Base-by-base conservation (phyloP, 2,797 vertebrate genomes). In the Sebastes cheni region DNA sequence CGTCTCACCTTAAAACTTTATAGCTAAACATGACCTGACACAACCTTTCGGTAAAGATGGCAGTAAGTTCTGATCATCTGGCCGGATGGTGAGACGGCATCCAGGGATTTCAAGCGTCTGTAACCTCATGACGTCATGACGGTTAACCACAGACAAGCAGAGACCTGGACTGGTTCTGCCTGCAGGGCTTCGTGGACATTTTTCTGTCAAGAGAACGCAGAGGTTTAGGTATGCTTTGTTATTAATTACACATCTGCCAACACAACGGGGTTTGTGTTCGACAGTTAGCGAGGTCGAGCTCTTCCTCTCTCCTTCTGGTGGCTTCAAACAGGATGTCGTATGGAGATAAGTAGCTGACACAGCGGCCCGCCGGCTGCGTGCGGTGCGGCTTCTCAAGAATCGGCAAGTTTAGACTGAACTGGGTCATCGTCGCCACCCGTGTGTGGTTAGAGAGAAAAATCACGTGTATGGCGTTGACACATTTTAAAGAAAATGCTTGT, bases 291-390 rank as follows among this genome's bases (percentile, higher is more conserved):
- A 42, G 13, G 39, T 6, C 6, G 39, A 42, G 14, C 39, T 13
- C 39, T 14, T 13, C 39, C 39, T 42, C 39, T 42, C 14, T 14
- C 13, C 39, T 39, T 39, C 36, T 39, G 36, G 36, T 13, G 39
- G 39, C 39, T 42, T 50, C 46, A 50, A 50, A 22, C 92, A 92
- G 93, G 93, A 94, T 86, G 91, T 86, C 22, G 18, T 34, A 64
- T 68, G 32, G 36, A 73, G 72, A 84, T 65, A 80, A 89, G 20
- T 23, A 3, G 92, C 90, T 91, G 92, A 93, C 84, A 27, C 79
- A 73, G 79, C 69, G 83, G 5, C 4, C n/a, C 60, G 83, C 74
- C 3, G 1, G 12, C 62, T 86, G 79, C 71, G 83, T 7, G 54
- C n/a, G 64, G 85, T 74, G 27, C 2, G 2, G 8, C 60, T 87